Conservation (phyloP, 53 echinoderm and acorn worm species). For the Glandiceps talaboti region DNA sequence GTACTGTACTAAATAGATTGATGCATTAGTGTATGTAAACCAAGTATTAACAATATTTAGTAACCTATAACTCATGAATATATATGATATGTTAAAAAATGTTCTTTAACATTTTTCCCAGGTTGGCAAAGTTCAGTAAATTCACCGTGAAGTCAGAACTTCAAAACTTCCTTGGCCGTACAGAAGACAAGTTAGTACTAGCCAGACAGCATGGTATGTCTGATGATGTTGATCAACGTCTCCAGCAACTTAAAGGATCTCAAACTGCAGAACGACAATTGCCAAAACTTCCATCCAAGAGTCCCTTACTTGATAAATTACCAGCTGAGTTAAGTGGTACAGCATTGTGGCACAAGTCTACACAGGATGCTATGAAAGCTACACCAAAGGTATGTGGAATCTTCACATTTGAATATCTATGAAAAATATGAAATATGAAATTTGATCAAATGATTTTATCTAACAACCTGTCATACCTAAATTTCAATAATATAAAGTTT, state of each 20-base stretch:
- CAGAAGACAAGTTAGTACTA: constrained; percentile 64
- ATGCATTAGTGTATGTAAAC: too few relatives aligned
- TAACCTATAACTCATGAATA: too few relatives aligned
- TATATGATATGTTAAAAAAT: too few relatives aligned
- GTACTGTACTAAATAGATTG: too few relatives aligned
- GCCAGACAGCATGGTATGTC: constrained; percentile 76
- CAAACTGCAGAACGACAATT: background rate
- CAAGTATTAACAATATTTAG: too few relatives aligned
- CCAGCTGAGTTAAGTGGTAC: constrained; percentile 94
- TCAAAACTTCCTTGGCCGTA: constrained; percentile 41
- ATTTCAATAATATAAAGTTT: too few relatives aligned
- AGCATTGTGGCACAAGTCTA: constrained; percentile 72
- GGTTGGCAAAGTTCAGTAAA: constrained; percentile 59
- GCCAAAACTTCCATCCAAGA: constrained; percentile 1
- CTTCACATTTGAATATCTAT: background rate
- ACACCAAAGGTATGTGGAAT: background rate
- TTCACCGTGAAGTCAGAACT: constrained; percentile 49
- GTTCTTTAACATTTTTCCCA: constrained; percentile 22
- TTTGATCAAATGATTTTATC: background rate
- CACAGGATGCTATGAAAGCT: constrained; percentile 21
- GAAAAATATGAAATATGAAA: background rate
- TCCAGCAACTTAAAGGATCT: constrained; percentile 51
- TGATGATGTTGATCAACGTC: constrained; percentile 59
- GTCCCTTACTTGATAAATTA: constrained; percentile 34
- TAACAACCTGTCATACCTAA: too few relatives aligned